Evolutionary conservation across 2,113 vertebrate species (phyloP), one percentile per base, ranked within the genome.

Genomic region (Corythornis cristatus): DNA sequence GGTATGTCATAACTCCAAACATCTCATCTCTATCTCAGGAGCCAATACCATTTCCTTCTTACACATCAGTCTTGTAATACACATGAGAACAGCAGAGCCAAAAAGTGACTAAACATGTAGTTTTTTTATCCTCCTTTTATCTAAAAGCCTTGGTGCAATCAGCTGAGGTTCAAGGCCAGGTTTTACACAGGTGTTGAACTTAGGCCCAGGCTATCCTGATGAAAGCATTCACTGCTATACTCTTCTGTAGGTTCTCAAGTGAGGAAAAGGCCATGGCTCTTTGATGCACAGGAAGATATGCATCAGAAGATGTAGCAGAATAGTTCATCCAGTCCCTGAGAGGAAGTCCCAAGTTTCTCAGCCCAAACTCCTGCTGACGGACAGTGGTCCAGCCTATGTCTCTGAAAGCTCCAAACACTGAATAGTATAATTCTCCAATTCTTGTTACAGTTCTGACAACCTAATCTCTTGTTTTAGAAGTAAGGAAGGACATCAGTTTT

Each of bases 1-100:
- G 99, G 99, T 99, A 98, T 97, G 98, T 98, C 96, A 96, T 93
- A 21, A 93, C 74, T 91, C 77, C 56, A 90, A 18, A 89, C 33
- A 6, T 71, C 21, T 83, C 68, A 29, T 5, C 93, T 9, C 14
- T 77, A 1, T 73, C 67, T 73, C n/a, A 54, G 50, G 14, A 86
- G 20, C 21, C 31, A 64, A 31, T 57, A n/a, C 17, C 0, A 0
- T 80, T 73, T 60, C 15, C 40, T 57, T 45, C 23, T 82, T 53
- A 37, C 31, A 20, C 62, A 42, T 76, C 33, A 73, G 8, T 57
- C n/a, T 60, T 0, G 0, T 75, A 53, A 74, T 51, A 72, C 29
- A 8, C 9, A 18, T 54, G 28, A 22, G 37, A 94, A 48, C 37
- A 90, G 56, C 20, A 58, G 33, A 87, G 20, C 7, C 51, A 60